Percentiles rank a stretch among this genome's conserved stretches.
phyloP scores from a whole-genome alignment of 1,140 invertebrate genomes.

The Drosophila ananassae region DNA sequence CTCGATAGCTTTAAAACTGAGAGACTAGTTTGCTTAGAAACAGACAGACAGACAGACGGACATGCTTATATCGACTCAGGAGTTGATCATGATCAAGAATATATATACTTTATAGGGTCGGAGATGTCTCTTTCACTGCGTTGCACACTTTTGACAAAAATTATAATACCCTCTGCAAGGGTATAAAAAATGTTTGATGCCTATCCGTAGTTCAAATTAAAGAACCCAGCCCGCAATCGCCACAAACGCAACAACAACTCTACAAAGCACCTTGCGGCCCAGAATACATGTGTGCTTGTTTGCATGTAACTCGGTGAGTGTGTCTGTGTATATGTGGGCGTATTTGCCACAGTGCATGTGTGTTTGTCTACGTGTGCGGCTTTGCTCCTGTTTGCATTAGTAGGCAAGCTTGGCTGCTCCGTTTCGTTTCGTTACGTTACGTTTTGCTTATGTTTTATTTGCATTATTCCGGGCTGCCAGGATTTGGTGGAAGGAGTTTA shows the following conservation, averaged over 20 bases:
- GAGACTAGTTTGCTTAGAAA: too few relatives aligned
- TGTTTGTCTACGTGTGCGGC: constrained; percentile 25
- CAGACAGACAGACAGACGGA: too few relatives aligned
- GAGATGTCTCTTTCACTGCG: too few relatives aligned
- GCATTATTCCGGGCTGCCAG: constrained; percentile 59
- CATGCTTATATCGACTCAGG: too few relatives aligned
- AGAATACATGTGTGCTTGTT: constrained; percentile 8
- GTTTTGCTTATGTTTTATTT: constrained; percentile 69
- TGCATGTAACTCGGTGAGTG: background rate
- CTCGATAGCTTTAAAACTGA: too few relatives aligned
- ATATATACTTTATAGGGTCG: too few relatives aligned
- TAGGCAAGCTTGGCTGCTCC: constrained; percentile 42
- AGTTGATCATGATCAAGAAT: too few relatives aligned
- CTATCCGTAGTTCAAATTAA: constrained; percentile 58
- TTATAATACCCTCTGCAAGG: too few relatives aligned
- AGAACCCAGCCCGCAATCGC: constrained; percentile 39
- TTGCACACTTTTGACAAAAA: too few relatives aligned
- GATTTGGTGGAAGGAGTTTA: constrained; percentile 57
- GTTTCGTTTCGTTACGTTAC: constrained; percentile 38
- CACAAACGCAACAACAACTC: constrained; percentile 40
- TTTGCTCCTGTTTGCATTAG: constrained; percentile 66
- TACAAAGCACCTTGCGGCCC: constrained; percentile 53
- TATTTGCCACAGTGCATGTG: constrained; percentile 13
- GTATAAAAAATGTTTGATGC: constrained; percentile 64
- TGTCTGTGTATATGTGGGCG: constrained; percentile 12